Evolutionary conservation across 2,888 invertebrate genomes (phyloP).

Genomic region (Drosophila borealis): DNA sequence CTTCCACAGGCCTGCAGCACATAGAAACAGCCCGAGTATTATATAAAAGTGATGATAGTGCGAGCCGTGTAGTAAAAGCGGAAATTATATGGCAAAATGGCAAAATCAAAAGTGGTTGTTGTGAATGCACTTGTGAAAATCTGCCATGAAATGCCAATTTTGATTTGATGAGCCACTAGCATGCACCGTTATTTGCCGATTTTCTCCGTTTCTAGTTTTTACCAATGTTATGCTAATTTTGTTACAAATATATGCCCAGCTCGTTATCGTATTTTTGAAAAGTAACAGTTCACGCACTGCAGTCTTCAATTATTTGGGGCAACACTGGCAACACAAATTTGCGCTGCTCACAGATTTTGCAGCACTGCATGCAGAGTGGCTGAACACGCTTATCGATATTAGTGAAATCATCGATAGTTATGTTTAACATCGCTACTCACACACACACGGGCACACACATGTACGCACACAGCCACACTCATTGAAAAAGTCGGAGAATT

Average conservation of each 20-base stretch:
- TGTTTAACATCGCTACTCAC: conserved; percentile 43
- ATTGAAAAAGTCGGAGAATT: conserved; percentile 74
- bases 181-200: conserved; percentile 36
- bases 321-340: conserved; percentile 16
- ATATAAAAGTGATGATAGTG: conserved; percentile 67
- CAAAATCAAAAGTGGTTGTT: conserved; percentile 56
- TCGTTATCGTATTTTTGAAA: conserved; percentile 31
- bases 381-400: conserved; percentile 17
- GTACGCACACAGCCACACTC: conserved; percentile 61
- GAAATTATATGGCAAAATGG: conserved; percentile 60
- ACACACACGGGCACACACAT: conserved; percentile 42
- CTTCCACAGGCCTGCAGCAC: conserved; percentile 6
- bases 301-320: neutral
- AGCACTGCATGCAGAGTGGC: conserved; percentile 29
- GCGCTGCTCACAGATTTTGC: neutral
- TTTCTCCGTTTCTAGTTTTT: conserved; percentile 36
- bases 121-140: conserved; percentile 46
- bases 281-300: conserved; percentile 31
- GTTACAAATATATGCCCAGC: conserved; percentile 19
- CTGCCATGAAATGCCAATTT: conserved; percentile 35
- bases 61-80: conserved; percentile 18
- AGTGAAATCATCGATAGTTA: conserved; percentile 24
- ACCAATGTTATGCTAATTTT: conserved; percentile 27
- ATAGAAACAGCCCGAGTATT: conserved; percentile 58
- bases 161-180: conserved; percentile 22